Percentiles rank a stretch among this genome's conserved stretches.
phyloP scores from a whole-genome alignment of 2,888 invertebrate species.

The Drosophila mayaguana region DNA sequence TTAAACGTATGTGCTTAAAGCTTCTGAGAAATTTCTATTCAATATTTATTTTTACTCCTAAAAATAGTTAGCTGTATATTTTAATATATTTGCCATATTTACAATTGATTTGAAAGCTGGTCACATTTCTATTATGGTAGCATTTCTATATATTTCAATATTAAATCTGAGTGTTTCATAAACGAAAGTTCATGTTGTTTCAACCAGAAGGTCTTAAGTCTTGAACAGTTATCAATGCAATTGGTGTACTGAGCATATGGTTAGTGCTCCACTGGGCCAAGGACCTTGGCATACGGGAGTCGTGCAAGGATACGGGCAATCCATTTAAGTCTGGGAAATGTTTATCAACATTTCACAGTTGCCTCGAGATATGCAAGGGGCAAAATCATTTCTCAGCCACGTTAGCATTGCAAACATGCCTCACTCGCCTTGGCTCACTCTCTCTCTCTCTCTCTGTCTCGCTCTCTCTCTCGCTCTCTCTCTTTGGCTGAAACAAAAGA shows the following conservation, averaged over 20 bases:
- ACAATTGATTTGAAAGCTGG: too few species aligned
- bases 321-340: constrained; percentile 60
- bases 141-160: too few species aligned
- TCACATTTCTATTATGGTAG: too few species aligned
- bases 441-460: not conserved
- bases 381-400: constrained; percentile 48
- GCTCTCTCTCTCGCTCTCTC: not conserved
- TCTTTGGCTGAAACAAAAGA: constrained; percentile 58
- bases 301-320: constrained; percentile 34
- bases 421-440: not conserved
- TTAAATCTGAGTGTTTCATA: too few species aligned
- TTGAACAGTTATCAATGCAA: not conserved
- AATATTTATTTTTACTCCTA: too few species aligned
- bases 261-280: constrained; percentile 7
- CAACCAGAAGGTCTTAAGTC: too few species aligned
- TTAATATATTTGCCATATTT: too few species aligned
- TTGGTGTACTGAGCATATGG: not conserved
- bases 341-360: constrained; percentile 64
- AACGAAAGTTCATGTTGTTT: too few species aligned
- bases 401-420: constrained; percentile 34
- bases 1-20: too few species aligned
- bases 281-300: not conserved
- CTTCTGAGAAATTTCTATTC: too few species aligned
- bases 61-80: too few species aligned
- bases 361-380: constrained; percentile 51